phyloP scores from a whole-genome alignment of 2,113 vertebrate genomes.

The Cheirogaleus medius region DNA sequence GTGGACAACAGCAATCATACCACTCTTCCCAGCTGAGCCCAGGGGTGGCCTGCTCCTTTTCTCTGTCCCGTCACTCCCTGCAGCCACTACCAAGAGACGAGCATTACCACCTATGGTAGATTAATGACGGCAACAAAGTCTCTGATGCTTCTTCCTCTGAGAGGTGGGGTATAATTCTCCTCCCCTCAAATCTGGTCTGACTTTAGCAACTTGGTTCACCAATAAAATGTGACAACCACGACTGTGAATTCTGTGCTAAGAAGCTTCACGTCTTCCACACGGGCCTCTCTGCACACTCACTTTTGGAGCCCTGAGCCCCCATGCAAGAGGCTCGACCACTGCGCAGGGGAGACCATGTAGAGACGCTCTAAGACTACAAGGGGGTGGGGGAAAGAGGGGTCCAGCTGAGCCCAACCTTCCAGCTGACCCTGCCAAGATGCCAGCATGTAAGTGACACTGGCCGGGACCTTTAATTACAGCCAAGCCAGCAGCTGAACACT shows the following conservation, averaged over 20 bases:
- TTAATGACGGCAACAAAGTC: not conserved
- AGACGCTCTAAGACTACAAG: not conserved
- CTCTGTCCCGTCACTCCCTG: not conserved
- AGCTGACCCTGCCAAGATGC: not conserved
- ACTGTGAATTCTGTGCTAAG: not conserved
- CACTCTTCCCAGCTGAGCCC: not conserved
- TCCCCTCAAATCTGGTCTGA: not conserved
- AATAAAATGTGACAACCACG: not conserved
- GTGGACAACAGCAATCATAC: not conserved
- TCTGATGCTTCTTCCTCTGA: not conserved
- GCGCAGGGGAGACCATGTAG: not conserved
- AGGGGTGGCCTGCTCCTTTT: not conserved
- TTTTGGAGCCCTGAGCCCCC: not conserved
- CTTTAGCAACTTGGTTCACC: not conserved
- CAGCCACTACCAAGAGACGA: not conserved
- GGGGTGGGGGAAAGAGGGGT: not conserved
- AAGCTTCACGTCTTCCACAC: not conserved
- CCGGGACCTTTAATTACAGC: not conserved
- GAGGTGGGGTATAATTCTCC: not conserved
- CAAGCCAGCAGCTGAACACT: too few relatives aligned
- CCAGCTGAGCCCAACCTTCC: not conserved
- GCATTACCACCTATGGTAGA: not conserved
- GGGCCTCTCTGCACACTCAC: not conserved
- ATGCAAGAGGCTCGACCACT: not conserved
- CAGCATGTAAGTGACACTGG: not conserved